Base-by-base conservation (phyloP, 1,140 invertebrate species). In the Ridgeia piscesae region DNA sequence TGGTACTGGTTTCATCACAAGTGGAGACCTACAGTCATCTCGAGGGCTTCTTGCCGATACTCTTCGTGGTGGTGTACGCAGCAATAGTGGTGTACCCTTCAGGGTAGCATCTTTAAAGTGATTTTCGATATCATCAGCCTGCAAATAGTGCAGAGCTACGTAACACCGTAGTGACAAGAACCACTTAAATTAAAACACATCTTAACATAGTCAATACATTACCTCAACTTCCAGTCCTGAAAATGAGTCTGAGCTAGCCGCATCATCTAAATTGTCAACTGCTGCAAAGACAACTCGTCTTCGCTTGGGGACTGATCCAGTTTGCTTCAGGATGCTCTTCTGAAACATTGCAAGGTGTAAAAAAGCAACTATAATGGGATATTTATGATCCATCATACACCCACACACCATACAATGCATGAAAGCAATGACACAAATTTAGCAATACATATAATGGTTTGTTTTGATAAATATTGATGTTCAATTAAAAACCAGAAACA, bases 141-240 rank as follows among this genome's bases (percentile, higher is more conserved):
- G 17, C 8, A 77, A 77, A 77, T 77, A 2, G 27, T 77, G 58
- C 27, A 77, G 11, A 77, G 58, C 58, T 77, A 77, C 17, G 27
- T 17, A 77, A 77, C 14, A 77, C 58, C 27, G 58, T 0, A 31
- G 58, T 21, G 58, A 77, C 58, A 77, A 77, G 58, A 77, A 31
- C 14, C 58, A 31, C 14, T 27, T 21, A 77, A 77, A 77, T 77
- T 27, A 77, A 77, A 77, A 77, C 58, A 77, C 58, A 77, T 17
- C 27, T 21, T 77, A 42, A 77, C 58, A 77, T 21, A 77, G 58
- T 77, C 58, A 14, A 21, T 21, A 77, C 58, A 77, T 77, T 77
- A 77, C 58, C 58, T 77, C 58, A 77, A 77, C 58, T 77, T 77
- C 58, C 58, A 77, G 58, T 77, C 58, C 58, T 77, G 58, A 77